These are phyloP conservation scores for Hofmannophila pseudospretella DNA, from an alignment of 2,888 invertebrate genomes.

Conservation along the genomic window DNA sequence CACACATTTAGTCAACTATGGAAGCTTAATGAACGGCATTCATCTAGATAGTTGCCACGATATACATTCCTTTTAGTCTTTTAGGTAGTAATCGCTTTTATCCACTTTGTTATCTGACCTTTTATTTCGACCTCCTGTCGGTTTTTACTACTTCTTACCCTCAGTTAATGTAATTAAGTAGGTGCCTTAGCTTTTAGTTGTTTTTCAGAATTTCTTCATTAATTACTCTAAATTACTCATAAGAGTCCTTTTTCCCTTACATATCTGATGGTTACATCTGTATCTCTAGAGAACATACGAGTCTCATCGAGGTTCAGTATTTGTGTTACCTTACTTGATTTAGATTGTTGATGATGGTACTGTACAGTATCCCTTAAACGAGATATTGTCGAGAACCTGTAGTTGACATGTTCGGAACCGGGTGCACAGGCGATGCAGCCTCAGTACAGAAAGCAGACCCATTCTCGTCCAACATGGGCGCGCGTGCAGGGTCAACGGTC, in stretches of 20 bases:
- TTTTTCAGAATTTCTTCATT: no score
- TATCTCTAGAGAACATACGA: no score
- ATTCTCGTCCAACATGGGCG: slow-evolving; percentile 36
- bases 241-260: no score
- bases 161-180: not conserved
- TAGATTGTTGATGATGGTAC: no score
- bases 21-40: slow-evolving; percentile 28
- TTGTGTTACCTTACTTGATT: no score
- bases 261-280: no score
- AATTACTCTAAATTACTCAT: no score
- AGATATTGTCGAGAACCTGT: not conserved
- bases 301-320: no score
- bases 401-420: slow-evolving; percentile 8
- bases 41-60: slow-evolving; percentile 19
- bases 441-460: slow-evolving; percentile 51
- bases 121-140: slow-evolving; percentile 14
- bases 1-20: slow-evolving; percentile 23
- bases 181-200: no score
- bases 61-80: slow-evolving; percentile 15
- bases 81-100: slow-evolving; percentile 16
- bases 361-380: not conserved
- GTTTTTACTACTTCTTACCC: not conserved
- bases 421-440: slow-evolving; percentile 25
- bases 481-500: slow-evolving; percentile 72
- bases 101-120: slow-evolving; percentile 19